A percentile compares a stretch with the other conserved stretches of the same genome.
phyloP scores from a whole-genome alignment of 2,888 invertebrate species.

The Ochropleura plecta region DNA sequence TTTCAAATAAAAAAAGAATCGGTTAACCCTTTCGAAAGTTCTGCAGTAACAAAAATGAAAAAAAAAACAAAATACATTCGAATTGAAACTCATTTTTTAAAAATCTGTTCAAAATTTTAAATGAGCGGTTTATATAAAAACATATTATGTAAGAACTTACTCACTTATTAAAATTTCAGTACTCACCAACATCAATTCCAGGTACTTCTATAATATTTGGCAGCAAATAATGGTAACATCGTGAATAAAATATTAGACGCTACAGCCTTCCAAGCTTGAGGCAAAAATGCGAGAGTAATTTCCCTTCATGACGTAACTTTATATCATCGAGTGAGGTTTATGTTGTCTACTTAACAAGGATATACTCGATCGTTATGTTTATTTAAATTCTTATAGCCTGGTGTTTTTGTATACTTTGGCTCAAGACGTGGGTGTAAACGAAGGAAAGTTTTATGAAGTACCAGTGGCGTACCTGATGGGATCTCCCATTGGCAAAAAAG shows the following conservation, averaged over 20 bases:
- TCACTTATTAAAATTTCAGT: conserved; percentile 3
- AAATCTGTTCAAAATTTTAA: too few species aligned
- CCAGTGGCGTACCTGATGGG: neutral
- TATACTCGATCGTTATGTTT: conserved; percentile 29
- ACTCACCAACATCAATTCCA: conserved; percentile 16
- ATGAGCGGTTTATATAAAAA: neutral
- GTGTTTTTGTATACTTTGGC: conserved; percentile 14
- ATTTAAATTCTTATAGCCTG: conserved; percentile 34
- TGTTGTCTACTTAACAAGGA: conserved; percentile 42
- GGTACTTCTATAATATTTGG: conserved; percentile 32
- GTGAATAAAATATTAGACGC: conserved; percentile 50
- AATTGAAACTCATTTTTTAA: too few species aligned
- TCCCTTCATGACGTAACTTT: conserved; percentile 41
- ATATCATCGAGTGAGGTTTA: conserved; percentile 49
- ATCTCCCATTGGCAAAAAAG: neutral
- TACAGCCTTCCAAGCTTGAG: conserved; percentile 4
- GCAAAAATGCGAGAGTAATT: conserved; percentile 52
- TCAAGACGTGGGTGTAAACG: neutral
- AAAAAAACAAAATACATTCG: too few species aligned
- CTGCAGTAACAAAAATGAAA: too few species aligned
- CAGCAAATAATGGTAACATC: conserved; percentile 44
- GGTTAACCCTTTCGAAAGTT: too few species aligned
- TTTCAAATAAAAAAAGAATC: too few species aligned
- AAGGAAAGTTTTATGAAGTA: neutral
- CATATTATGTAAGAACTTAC: neutral